phyloP scores from a whole-genome alignment of 2,797 vertebrate species.

The Champsocephalus esox region DNA sequence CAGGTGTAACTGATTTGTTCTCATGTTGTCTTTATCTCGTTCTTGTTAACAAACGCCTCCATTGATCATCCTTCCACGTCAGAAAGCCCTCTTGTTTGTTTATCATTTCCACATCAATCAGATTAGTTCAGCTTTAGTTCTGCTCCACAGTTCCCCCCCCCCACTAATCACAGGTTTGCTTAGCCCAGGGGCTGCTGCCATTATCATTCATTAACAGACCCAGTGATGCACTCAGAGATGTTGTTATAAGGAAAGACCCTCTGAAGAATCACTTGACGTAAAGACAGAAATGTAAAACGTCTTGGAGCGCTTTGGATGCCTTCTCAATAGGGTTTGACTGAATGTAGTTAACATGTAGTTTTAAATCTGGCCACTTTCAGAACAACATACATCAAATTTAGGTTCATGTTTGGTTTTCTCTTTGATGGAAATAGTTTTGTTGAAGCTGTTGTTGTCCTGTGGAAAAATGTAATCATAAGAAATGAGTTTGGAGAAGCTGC shows the following conservation, averaged over 20 bases:
- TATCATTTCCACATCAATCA: constrained; percentile 19
- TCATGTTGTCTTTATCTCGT: background rate
- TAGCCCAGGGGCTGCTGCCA: background rate
- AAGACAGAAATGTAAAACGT: too few relatives aligned
- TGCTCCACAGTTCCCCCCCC: background rate
- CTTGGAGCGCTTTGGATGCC: too few relatives aligned
- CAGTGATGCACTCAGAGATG: background rate
- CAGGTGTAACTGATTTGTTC: background rate
- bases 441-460: too few relatives aligned
- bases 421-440: too few relatives aligned
- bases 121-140: constrained; percentile 17
- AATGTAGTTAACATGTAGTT: too few relatives aligned
- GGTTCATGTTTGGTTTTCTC: too few relatives aligned
- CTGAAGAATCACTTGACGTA: background rate
- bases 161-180: constrained; percentile 13
- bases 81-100: constrained; percentile 1
- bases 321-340: too few relatives aligned
- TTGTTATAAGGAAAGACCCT: background rate
- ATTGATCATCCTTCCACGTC: background rate
- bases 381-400: too few relatives aligned
- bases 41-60: background rate
- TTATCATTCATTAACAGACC: background rate
- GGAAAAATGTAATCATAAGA: too few relatives aligned
- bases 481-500: too few relatives aligned
- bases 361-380: too few relatives aligned